Evolutionary conservation across 1,140 invertebrate species (phyloP), one percentile per base, ranked within the genome.

Genomic region (Whitmania pigra): DNA sequence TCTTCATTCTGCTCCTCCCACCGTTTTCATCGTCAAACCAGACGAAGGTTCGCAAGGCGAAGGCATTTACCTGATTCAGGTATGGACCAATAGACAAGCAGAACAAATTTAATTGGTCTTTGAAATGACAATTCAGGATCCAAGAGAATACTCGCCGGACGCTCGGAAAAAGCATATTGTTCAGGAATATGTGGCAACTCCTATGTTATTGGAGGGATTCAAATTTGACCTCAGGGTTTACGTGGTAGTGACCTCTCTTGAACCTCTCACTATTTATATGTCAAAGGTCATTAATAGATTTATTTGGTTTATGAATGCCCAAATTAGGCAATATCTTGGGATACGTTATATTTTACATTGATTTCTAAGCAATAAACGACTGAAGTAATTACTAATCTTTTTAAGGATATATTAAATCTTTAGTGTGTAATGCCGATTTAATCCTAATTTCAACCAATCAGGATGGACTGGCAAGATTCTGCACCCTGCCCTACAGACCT

Each of bases 221-320:
- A 85, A 85, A 76, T 85, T 85, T 76, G 84, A 85, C 75, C 80
- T 85, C 7, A 76, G 84, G 6, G 78, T 85, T 9, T 85, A 85
- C 75, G 84, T 82, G 1, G 78, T 85, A 22, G 76, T 85, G n/a
- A 78, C 78, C 40, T 80, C 75, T 57, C 70, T 85, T 17, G 83
- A 85, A 53, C 84, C 84, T 3, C 74, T 85, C 18, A 80, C 82
- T 54, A 79, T 85, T 72, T 83, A 85, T 74, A 79, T 85, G 13
- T 29, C 67, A 29, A 68, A 43, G 57, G 57, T 63, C 29, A 18
- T 63, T 63, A 20, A 15, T 17, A 13, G 22, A 7, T 22, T 63
- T 7, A 63, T 63, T 63, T 13, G 22, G 18, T 22, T n/a, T 63
- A 18, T 63, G 11, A 31, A 25, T 31, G 25, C 20, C 54, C 54